phyloP scores from a whole-genome alignment of 1,140 invertebrate species.

The Dinothrombium tinctorium region DNA sequence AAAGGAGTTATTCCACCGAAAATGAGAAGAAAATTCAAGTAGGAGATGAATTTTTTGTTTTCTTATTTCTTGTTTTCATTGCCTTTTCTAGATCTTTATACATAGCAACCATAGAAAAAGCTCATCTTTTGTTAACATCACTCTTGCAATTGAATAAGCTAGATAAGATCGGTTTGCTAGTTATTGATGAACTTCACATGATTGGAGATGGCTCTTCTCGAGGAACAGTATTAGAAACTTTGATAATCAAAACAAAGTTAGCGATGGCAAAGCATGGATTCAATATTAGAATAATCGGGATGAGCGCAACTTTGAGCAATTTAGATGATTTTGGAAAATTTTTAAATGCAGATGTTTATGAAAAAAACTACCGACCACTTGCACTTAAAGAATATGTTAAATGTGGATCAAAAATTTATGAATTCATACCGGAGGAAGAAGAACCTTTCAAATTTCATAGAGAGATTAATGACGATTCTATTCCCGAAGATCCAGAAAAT shows the following conservation, averaged over 20 bases:
- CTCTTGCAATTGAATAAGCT: slow-evolving; percentile 44
- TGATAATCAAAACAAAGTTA: slow-evolving; percentile 51
- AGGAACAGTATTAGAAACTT: slow-evolving; percentile 55
- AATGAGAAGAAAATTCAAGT: slow-evolving; percentile 29
- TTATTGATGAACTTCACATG: slow-evolving; percentile 79
- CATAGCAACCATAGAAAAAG: slow-evolving; percentile 85
- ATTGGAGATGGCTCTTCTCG: slow-evolving; percentile 56
- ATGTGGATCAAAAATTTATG: slow-evolving; percentile 42
- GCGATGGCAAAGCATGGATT: neutral
- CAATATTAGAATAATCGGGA: slow-evolving; percentile 54
- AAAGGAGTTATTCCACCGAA: slow-evolving; percentile 64
- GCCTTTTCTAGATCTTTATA: too few species aligned
- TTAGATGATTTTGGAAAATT: slow-evolving; percentile 43
- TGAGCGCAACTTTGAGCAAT: slow-evolving; percentile 92
- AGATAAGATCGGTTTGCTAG: slow-evolving; percentile 50
- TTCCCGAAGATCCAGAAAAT: slow-evolving; percentile 44
- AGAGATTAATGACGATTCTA: neutral
- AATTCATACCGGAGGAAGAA: slow-evolving; percentile 29
- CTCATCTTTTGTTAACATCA: slow-evolving; percentile 55
- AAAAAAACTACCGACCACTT: slow-evolving; percentile 64
- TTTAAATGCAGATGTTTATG: slow-evolving; percentile 45
- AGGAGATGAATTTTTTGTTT: too few species aligned
- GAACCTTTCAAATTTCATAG: neutral
- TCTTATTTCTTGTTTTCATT: too few species aligned
- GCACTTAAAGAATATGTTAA: slow-evolving; percentile 62